Evolutionary conservation across 2,113 vertebrate species (phyloP), one percentile per base, ranked within the genome.

Genomic region (Terrapene triunguis): DNA sequence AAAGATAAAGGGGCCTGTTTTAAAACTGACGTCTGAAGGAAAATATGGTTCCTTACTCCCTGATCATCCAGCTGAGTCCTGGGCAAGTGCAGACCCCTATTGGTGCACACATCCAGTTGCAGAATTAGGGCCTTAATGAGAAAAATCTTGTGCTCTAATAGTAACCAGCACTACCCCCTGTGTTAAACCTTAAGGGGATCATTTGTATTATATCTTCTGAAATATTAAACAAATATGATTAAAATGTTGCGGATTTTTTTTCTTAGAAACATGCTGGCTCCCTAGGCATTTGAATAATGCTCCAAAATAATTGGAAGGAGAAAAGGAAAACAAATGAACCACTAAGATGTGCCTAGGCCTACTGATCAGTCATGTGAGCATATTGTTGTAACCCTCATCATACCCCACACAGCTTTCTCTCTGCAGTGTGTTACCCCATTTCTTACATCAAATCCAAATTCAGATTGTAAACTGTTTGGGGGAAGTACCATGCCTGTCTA

Each of bases 351-450:
- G 16, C 9, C 10, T 25, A 3, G 0, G 10, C 12, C 11, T 83
- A 57, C 35, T 62, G 59, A 22, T 29, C 74, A 8, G 47, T 13
- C 22, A 12, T 44, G 27, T 24, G 57, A n/a, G 5, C 35, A 50
- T 5, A n/a, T 22, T 0, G 0, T 81, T 47, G 21, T 35, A 11
- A 2, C 11, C 6, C 51, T 55, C 84, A 12, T 19, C 25, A 54
- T 17, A 29, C 48, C 38, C 0, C 0, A 27, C 0, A 0, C 1
- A 9, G 9, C 1, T 1, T 76, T 54, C 50, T 27, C 5, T 59
- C 25, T 59, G 25, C 85, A 81, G 27, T 38, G 78, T 16, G 78
- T 89, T 19, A 47, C 38, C 79, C 59, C 69, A 24, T 19, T 5
- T 25, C 8, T 4, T 78, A 74, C 48, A 62, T 59, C 57, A 59